A percentile compares a stretch with the other conserved stretches of the same genome.
Conservation (phyloP, 2,113 vertebrate genomes). For the Mustela lutreola region DNA sequence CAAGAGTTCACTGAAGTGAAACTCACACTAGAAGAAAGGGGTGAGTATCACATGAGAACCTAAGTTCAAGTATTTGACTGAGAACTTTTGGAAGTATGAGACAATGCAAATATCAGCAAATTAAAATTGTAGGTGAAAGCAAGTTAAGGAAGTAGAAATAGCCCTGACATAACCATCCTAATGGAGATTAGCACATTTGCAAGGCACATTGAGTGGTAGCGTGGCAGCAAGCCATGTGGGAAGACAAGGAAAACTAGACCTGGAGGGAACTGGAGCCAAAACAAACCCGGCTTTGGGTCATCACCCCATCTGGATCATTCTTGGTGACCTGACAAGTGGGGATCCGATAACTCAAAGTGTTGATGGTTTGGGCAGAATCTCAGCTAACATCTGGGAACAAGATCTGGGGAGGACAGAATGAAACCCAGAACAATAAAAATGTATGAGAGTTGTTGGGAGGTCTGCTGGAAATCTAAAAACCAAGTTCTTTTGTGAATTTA, state of each 20-base stretch:
- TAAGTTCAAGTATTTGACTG: background rate
- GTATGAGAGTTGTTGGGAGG: background rate
- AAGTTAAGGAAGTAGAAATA: background rate
- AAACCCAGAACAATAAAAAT: background rate
- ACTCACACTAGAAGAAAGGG: background rate
- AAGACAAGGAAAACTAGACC: background rate
- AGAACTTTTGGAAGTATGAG: background rate
- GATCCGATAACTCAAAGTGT: background rate
- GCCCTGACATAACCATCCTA: background rate
- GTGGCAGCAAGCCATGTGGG: background rate
- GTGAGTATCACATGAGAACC: background rate
- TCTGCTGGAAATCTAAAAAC: background rate
- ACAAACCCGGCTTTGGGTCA: background rate
- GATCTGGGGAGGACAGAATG: background rate
- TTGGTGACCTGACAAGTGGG: background rate
- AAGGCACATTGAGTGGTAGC: too few relatives aligned
- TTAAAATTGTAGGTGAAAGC: background rate
- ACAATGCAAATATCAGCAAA: background rate
- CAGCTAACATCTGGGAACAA: background rate
- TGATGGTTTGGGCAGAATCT: background rate
- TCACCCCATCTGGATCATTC: background rate
- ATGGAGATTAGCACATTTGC: background rate
- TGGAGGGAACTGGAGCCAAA: background rate
- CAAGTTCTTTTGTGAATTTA: constrained; percentile 1
- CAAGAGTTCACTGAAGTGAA: background rate